phyloP scores from a whole-genome alignment of 2,888 invertebrate genomes.

The Chaitophorus viminalis region DNA sequence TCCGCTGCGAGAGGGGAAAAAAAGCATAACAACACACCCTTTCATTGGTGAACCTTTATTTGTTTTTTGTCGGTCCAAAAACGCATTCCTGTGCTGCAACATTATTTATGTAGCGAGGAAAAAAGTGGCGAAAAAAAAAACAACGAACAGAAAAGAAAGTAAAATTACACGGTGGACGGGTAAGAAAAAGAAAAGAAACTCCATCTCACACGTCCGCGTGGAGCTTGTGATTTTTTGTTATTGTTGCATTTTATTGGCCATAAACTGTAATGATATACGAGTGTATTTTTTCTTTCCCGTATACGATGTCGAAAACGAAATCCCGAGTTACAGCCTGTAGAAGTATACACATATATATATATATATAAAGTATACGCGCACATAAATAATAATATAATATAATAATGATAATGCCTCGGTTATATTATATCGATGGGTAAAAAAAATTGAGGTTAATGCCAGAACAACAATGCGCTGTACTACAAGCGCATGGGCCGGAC shows the following conservation, averaged over 20 bases:
- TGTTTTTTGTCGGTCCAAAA: not conserved
- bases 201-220: too few relatives aligned
- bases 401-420: not conserved
- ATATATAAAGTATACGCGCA: not conserved
- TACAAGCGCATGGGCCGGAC: not conserved
- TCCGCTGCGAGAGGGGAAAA: not conserved
- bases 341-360: too few relatives aligned
- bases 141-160: not conserved
- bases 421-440: not conserved
- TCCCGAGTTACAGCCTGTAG: not conserved
- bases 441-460: not conserved
- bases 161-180: not conserved
- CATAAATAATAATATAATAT: not conserved
- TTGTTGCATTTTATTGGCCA: conserved; percentile 38
- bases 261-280: conserved; percentile 36
- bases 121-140: conserved; percentile 31
- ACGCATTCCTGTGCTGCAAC: not conserved
- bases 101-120: not conserved
- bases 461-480: not conserved
- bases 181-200: not conserved
- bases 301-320: conserved; percentile 24
- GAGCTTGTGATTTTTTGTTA: conserved; percentile 21
- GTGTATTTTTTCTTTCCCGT: not conserved
- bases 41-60: not conserved
- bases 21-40: not conserved